Evolutionary conservation across 2,113 vertebrate species (phyloP).

Genomic region (Dipodomys spectabilis): DNA sequence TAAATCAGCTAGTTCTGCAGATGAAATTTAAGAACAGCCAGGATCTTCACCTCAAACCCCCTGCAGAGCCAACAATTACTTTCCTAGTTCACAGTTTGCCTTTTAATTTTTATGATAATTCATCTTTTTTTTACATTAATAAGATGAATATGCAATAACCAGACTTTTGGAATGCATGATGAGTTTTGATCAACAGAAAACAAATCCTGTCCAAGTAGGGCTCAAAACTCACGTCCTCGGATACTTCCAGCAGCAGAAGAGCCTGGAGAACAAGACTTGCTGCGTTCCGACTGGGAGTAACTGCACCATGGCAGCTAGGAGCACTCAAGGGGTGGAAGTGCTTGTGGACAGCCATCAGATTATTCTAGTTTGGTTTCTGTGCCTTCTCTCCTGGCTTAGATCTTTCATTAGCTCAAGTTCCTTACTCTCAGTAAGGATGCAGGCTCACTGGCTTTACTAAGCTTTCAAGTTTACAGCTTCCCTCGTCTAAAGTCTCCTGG

Average conservation of each 20-base stretch:
- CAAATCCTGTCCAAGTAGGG: background rate
- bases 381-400: background rate
- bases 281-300: background rate
- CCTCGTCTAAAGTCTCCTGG: slow-evolving; percentile 3
- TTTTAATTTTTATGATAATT: slow-evolving; percentile 23
- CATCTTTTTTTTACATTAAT: background rate
- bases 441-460: background rate
- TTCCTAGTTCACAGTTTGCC: background rate
- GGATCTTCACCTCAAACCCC: background rate
- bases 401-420: background rate
- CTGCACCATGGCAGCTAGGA: background rate
- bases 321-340: too few relatives aligned
- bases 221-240: background rate
- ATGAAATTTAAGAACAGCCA: background rate
- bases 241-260: background rate
- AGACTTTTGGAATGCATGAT: background rate
- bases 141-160: background rate
- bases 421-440: background rate
- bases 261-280: background rate
- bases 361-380: background rate
- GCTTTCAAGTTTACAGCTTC: background rate
- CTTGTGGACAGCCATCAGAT: background rate
- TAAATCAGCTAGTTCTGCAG: background rate
- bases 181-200: background rate
- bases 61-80: background rate